These are phyloP conservation scores for Nycticebus coucang DNA, from an alignment of 2,113 vertebrate genomes.

Conservation along the genomic window DNA sequence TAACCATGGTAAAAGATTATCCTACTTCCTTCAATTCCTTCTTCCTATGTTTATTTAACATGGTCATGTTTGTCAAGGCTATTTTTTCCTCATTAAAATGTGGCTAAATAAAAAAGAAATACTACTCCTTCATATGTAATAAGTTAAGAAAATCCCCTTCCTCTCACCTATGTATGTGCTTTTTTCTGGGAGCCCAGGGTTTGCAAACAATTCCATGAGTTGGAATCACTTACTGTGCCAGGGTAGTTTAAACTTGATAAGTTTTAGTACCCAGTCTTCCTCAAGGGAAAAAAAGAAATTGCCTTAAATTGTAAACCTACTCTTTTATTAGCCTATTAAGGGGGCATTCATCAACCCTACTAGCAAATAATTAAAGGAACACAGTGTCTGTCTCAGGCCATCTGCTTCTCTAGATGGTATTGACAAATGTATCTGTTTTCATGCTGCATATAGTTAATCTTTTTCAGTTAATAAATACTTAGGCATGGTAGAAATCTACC, in stretches of 20 bases:
- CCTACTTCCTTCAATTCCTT: not conserved
- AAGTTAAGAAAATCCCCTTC: not conserved
- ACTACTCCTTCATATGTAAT: not conserved
- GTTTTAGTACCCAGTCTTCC: constrained; percentile 34
- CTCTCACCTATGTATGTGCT: not conserved
- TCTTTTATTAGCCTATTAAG: constrained; percentile 66
- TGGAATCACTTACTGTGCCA: not conserved
- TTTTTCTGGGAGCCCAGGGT: not conserved
- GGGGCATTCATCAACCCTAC: constrained; percentile 52
- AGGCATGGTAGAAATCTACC: constrained; percentile 44
- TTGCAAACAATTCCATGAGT: not conserved
- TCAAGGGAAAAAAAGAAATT: constrained; percentile 35
- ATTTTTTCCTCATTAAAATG: constrained; percentile 30
- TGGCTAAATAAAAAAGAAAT: not conserved
- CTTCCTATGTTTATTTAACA: constrained; percentile 35
- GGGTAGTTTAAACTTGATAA: constrained; percentile 17
- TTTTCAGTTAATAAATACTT: constrained; percentile 63
- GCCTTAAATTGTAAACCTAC: constrained; percentile 63
- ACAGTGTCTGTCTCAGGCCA: constrained; percentile 41
- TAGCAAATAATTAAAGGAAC: constrained; percentile 65
- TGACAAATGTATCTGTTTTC: constrained; percentile 42
- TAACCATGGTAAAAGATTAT: not conserved
- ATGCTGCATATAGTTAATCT: constrained; percentile 1
- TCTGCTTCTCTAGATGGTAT: constrained; percentile 35
- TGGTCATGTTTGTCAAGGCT: not conserved